Conservation (phyloP, 1,140 invertebrate species). For the Cylas formicarius region DNA sequence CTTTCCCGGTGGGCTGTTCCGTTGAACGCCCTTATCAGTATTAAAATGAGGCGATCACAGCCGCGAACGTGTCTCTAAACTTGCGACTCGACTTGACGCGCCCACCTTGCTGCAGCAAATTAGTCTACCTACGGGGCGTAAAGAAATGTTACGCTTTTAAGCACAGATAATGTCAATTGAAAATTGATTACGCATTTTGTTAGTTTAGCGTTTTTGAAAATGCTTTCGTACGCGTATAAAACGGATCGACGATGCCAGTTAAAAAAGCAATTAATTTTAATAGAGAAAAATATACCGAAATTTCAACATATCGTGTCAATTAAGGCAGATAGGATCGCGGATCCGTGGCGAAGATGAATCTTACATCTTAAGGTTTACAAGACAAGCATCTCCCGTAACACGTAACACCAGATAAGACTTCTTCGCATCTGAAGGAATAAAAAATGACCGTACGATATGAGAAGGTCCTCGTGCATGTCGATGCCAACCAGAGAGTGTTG, state of each 20-base stretch:
- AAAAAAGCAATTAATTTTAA: constrained; percentile 4
- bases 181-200: constrained; percentile 2
- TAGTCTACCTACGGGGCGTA: constrained; percentile 15
- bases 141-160: too few relatives aligned
- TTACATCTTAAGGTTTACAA: constrained; percentile 17
- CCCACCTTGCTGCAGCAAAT: constrained; percentile 18
- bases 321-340: constrained; percentile 15
- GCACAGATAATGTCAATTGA: too few relatives aligned
- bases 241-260: neutral
- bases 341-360: constrained; percentile 15
- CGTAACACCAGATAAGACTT: constrained; percentile 15
- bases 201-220: neutral
- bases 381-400: constrained; percentile 21
- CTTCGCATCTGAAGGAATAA: constrained; percentile 9
- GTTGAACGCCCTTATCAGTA: constrained; percentile 20
- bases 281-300: constrained; percentile 13
- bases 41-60: constrained; percentile 20
- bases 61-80: constrained; percentile 18
- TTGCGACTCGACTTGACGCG: constrained; percentile 19
- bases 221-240: neutral
- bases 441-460: constrained; percentile 15
- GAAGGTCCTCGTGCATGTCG: too few relatives aligned
- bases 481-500: constrained; percentile 5
- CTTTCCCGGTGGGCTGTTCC: too few relatives aligned
- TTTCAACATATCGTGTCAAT: constrained; percentile 15